Evolutionary conservation across 2,113 vertebrate species (phyloP), one percentile per base, ranked within the genome.

Genomic region (Coturnix japonica): DNA sequence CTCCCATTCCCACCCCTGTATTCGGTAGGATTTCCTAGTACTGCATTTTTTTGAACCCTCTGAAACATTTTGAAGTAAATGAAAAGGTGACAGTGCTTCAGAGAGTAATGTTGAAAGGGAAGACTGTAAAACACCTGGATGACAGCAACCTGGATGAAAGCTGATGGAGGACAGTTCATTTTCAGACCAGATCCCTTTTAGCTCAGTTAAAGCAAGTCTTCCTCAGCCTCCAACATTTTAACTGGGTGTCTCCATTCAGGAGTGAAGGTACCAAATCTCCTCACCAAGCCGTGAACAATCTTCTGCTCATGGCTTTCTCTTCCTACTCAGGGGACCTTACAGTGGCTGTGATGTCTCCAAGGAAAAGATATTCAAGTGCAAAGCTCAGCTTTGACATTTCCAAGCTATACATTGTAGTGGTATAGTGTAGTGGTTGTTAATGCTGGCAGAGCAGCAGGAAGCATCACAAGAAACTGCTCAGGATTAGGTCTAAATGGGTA

Each of bases 91-190:
- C 89, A 90, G 78, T 16, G 9, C 39, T 84, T 63, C 74, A 82
- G 77, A 83, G 93, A 89, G 74, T 39, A 63, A 66, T 31, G 46
- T 44, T 85, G 84, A 87, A 96, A 92, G 51, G 31, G 49, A 87
- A 93, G 46, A 33, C 59, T 92, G 54, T 80, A 76, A 73, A 93
- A 87, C 7, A 1, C 30, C 54, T 94, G 89, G 95, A 84, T 81
- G 93, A 81, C 91, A 94, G 81, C 11, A 92, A 87, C 49, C 28
- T 70, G 66, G 85, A 95, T 87, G 51, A 65, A 89, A 93, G 85
- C 41, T 87, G 94, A 89, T 1, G 2, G 25, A 31, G 31, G 20
- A 95, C 71, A 64, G 28, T 87, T 90, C 86, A 77, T 88, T 86
- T 91, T 75, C 90, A 86, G 60, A 90, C 66, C 43, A 59, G 28